Percentiles rank a stretch among this genome's conserved stretches.
Evolutionary conservation across 2,797 vertebrate species (phyloP).

Genomic region (Anableps anableps): DNA sequence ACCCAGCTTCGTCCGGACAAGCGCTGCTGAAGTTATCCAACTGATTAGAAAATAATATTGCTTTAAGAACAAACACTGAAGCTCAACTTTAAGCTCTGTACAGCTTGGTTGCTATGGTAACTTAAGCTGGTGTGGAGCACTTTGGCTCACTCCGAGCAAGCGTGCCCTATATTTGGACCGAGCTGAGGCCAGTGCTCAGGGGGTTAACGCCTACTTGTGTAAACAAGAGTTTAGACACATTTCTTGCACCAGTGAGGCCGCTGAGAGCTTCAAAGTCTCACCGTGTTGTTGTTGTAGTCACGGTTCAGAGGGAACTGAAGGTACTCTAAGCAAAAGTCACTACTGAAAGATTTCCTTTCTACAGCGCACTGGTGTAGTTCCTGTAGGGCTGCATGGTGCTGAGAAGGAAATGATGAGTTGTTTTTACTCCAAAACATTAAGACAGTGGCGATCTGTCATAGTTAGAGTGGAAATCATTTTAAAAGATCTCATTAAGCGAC

Average conservation of each 20-base stretch:
- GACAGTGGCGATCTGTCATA: neutral
- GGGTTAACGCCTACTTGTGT: constrained; percentile 72
- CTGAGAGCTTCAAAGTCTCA: constrained; percentile 9
- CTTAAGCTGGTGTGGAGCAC: constrained; percentile 71
- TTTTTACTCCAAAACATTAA: neutral
- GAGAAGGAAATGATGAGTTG: neutral
- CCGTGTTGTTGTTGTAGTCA: constrained; percentile 19
- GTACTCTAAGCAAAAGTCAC: neutral
- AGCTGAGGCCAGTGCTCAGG: constrained; percentile 65
- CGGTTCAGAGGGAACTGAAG: neutral
- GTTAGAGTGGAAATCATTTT: neutral
- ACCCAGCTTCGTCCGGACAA: constrained; percentile 21
- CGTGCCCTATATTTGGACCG: constrained; percentile 75
- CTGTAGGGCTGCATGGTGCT: neutral
- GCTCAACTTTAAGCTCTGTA: constrained; percentile 68
- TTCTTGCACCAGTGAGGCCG: constrained; percentile 35
- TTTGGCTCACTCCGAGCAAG: constrained; percentile 56
- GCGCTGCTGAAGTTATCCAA: constrained; percentile 40
- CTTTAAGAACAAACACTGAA: constrained; percentile 40
- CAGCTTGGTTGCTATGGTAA: constrained; percentile 71
- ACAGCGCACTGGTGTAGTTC: neutral
- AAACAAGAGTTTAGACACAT: constrained; percentile 60
- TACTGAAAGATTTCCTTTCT: neutral
- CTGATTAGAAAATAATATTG: constrained; percentile 5
- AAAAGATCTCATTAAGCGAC: neutral